Base-by-base conservation (phyloP, 2,797 vertebrate genomes). In the Phrynocephalus vlangalii region DNA sequence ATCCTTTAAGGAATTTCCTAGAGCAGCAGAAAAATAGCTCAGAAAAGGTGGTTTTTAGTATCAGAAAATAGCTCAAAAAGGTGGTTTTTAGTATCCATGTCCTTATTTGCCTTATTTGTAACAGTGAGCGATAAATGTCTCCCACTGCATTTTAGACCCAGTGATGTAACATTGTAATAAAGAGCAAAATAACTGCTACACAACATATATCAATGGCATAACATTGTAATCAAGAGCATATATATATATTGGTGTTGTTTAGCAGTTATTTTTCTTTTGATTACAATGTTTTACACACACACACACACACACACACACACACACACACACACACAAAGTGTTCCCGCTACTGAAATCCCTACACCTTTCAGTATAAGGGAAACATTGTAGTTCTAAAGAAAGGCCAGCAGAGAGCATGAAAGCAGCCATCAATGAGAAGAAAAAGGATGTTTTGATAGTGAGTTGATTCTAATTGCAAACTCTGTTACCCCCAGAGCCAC, bases 341-440 rank as follows among this genome's bases (percentile, higher is more conserved):
- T 73, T 82, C 78, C 50, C 60, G 20, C 48, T 78, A 38, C 33
- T 71, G 38, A 72, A 86, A 63, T 0, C 3, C 1, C 6, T 13
- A 70, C 28, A 30, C 26, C n/a, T 26, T 18, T 77, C 56, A 1
- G 66, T 50, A 73, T 1, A 75, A 91, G n/a, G 44, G 60, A 72
- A 93, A 79, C 30, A 48, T 16, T 91, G 91, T 76, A 90, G 33
- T 83, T n/a, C 0, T 0, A 18, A n/a, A 3, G n/a, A 68, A 38
- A 77, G 72, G 75, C 92, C 70, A 89, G 83, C 81, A 93, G 91
- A 91, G 82, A 75, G 7, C 50, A 86, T 73, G 84, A 87, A 92
- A 33, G 15, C 30, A 88, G 44, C 15, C 13, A 56, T 81, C 0
- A 0, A 68, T 82, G 70, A 2, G 20, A 71, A 78, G 56, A 15